These are phyloP conservation scores for Eupithecia exiguata DNA, from an alignment of 2,888 invertebrate genomes.

Conservation along the genomic window DNA sequence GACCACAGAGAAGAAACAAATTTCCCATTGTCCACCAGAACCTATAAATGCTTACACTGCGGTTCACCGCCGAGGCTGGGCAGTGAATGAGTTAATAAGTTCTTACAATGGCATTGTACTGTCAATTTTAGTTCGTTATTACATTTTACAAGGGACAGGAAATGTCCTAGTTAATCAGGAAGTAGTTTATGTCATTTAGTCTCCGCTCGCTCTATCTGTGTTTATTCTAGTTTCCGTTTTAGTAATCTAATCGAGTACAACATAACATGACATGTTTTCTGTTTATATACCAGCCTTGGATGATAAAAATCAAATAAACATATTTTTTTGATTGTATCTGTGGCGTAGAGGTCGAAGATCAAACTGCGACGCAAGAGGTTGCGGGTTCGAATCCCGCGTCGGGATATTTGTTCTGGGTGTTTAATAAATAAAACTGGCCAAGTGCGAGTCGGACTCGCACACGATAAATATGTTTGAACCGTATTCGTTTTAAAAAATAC, in stretches of 20 bases:
- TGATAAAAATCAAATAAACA: neutral
- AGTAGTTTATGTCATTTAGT: conserved; percentile 45
- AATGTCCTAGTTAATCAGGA: conserved; percentile 63
- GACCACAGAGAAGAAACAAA: too few relatives aligned
- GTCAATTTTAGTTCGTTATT: neutral
- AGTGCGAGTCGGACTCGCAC: too few relatives aligned
- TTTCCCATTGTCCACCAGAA: too few relatives aligned
- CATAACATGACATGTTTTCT: neutral
- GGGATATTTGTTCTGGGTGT: too few relatives aligned
- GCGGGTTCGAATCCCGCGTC: too few relatives aligned
- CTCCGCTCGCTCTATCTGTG: conserved; percentile 26
- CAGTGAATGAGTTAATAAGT: too few relatives aligned
- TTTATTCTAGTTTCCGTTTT: conserved; percentile 35
- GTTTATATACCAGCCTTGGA: neutral
- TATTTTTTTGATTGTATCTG: neutral
- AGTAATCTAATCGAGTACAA: conserved; percentile 11
- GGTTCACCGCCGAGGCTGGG: too few relatives aligned
- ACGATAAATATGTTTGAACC: too few relatives aligned
- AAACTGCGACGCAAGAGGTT: too few relatives aligned
- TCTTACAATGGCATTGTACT: neutral
- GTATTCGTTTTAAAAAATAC: too few relatives aligned
- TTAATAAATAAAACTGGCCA: too few relatives aligned
- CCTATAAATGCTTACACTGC: too few relatives aligned
- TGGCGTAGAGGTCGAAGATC: neutral
- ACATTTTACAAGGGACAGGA: conserved; percentile 54